Evolutionary conservation across 2,888 invertebrate species (phyloP).

Genomic region (Deroplatys truncata): DNA sequence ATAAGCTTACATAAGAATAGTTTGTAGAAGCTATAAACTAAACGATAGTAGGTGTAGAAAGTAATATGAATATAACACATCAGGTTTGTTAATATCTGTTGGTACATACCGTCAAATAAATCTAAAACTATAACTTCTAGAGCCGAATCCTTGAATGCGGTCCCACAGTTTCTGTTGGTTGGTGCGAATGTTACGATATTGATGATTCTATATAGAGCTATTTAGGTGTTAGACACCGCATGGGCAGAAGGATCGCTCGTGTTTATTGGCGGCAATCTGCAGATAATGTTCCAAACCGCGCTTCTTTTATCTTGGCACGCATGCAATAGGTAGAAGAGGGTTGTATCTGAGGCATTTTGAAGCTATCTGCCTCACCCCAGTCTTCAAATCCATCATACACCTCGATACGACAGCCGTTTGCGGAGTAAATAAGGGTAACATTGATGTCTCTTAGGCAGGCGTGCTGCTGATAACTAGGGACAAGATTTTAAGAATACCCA

Average conservation of each 20-base stretch:
- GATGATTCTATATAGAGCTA: not conserved
- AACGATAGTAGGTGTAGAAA: too few species aligned
- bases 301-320: not conserved
- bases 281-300: not conserved
- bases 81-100: too few species aligned
- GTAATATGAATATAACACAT: too few species aligned
- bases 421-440: not conserved
- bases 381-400: not conserved
- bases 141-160: too few species aligned
- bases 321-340: not conserved
- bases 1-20: too few species aligned
- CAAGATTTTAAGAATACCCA: too few species aligned
- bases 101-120: too few species aligned
- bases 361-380: not conserved
- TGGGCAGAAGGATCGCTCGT: not conserved
- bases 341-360: not conserved
- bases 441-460: not conserved
- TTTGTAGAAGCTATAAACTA: too few species aligned
- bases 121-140: too few species aligned
- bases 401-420: not conserved
- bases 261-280: not conserved
- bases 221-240: not conserved
- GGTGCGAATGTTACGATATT: not conserved
- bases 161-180: too few species aligned
- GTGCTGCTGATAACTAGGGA: not conserved